Evolutionary conservation across 2,797 vertebrate genomes (phyloP), one percentile per base, ranked within the genome.

Genomic region (Micromesistius poutassou): DNA sequence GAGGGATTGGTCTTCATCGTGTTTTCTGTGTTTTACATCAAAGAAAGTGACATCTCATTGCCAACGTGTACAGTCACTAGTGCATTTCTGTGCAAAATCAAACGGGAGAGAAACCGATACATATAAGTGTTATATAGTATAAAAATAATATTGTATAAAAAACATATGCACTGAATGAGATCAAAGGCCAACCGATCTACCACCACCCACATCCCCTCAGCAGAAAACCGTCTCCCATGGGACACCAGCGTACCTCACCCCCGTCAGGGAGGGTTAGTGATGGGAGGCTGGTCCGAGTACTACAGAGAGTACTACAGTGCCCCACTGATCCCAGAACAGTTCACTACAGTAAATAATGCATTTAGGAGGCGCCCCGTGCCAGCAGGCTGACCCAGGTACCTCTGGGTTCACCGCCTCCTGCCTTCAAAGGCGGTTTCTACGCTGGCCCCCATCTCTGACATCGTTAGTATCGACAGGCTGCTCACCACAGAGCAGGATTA

Each of bases 1-100:
- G 77, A 82, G 76, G 71, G 86, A 91, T 91, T 90, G 90, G 89
- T 91, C 80, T 87, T 82, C 80, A 66, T 10, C 80, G 86, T 71
- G 33, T 33, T 25, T 72, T 74, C 73, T 76, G 74, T 73, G 38
- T 10, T 80, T 86, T 88, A 83, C 87, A 88, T 87, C 83, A 90
- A 36, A 83, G 62, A 89, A 90, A 86, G 86, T 91, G 91, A 94
- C 93, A 94, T 94, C 90, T 90, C 74, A 74, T 90, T 75, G 72
- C 78, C 84, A 84, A 91, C 87, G 84, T 82, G 74, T 82, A 76
- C 81, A 84, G 86, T 89, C 81, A 86, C 76, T 85, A 92, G 90
- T 91, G 90, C 89, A 91, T 88, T 89, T 87, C 76, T 78, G 83
- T 55, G 31, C 25, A 75, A 79, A 85, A 77, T 16, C 35, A 79